Percentiles rank a stretch among this genome's conserved stretches.
phyloP scores from a whole-genome alignment of 2,797 vertebrate genomes.

The Hyperoplus lanceolatus region DNA sequence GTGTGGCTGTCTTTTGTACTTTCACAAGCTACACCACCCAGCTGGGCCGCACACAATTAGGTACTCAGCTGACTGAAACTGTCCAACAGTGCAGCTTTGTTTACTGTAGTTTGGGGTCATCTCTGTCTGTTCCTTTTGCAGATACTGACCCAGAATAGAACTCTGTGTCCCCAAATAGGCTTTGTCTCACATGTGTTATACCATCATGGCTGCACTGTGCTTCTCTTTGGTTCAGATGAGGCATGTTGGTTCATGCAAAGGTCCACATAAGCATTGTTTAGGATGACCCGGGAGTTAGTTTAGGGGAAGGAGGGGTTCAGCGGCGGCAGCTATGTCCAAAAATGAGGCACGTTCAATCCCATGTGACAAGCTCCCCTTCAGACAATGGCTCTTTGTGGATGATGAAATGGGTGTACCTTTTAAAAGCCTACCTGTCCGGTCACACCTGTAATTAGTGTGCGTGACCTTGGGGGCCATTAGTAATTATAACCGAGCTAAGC shows the following conservation, averaged over 20 bases:
- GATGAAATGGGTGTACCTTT: slow-evolving; percentile 37
- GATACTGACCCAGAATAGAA: slow-evolving; percentile 26
- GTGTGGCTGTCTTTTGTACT: not conserved
- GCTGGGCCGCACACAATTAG: slow-evolving; percentile 15
- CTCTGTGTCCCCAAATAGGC: slow-evolving; percentile 9
- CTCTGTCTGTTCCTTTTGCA: not conserved
- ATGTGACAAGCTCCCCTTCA: slow-evolving; percentile 5
- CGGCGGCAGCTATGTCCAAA: slow-evolving; percentile 52
- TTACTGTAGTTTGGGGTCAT: slow-evolving; percentile 6
- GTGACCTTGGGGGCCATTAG: slow-evolving; percentile 61
- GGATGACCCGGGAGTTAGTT: slow-evolving; percentile 1
- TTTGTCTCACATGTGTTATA: slow-evolving; percentile 4
- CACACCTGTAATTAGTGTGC: slow-evolving; percentile 75
- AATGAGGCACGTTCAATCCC: slow-evolving; percentile 47
- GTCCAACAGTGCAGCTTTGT: slow-evolving; percentile 39
- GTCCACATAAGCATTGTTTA: slow-evolving; percentile 18
- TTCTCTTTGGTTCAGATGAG: slow-evolving; percentile 6
- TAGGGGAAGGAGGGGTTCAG: slow-evolving; percentile 4
- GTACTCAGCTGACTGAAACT: not conserved
- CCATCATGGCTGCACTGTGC: not conserved
- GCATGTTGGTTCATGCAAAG: slow-evolving; percentile 20
- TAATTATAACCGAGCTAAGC: slow-evolving; percentile 66
- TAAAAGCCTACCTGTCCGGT: slow-evolving; percentile 65
- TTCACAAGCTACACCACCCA: not conserved
- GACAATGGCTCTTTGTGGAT: slow-evolving; percentile 72